These are phyloP conservation scores for Lophius americanus DNA, from an alignment of 2,797 vertebrate genomes.

Conservation along the genomic window DNA sequence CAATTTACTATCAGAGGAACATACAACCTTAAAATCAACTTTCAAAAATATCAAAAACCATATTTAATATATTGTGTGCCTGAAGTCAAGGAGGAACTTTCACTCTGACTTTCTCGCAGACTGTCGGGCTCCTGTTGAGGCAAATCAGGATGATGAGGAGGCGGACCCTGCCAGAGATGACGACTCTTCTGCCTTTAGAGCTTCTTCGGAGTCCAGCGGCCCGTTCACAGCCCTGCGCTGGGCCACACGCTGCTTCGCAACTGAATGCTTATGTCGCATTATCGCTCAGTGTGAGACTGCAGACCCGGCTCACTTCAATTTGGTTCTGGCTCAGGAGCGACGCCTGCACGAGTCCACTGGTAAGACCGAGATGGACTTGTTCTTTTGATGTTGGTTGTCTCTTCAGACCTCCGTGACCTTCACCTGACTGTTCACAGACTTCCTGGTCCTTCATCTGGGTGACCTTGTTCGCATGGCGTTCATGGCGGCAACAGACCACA, in stretches of 20 bases:
- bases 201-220: conserved; percentile 75
- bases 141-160: conserved; percentile 88
- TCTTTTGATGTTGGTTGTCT: background rate
- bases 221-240: conserved; percentile 88
- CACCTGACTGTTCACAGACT: conserved; percentile 78
- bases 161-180: conserved; percentile 74
- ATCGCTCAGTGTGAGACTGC: conserved; percentile 85
- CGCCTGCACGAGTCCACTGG: conserved; percentile 87
- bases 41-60: too few species aligned
- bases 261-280: conserved; percentile 89
- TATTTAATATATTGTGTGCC: background rate
- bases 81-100: background rate
- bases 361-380: conserved; percentile 49
- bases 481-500: conserved; percentile 96
- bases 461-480: conserved; percentile 96
- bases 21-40: too few species aligned
- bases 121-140: conserved; percentile 80
- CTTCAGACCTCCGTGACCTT: background rate
- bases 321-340: conserved; percentile 88
- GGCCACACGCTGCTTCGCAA: conserved; percentile 91
- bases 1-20: too few species aligned
- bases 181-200: conserved; percentile 83
- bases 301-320: conserved; percentile 86
- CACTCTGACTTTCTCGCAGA: conserved; percentile 64
- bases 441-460: conserved; percentile 91